Conservation (phyloP, 1,140 invertebrate genomes). For the Drosophila busckii region DNA sequence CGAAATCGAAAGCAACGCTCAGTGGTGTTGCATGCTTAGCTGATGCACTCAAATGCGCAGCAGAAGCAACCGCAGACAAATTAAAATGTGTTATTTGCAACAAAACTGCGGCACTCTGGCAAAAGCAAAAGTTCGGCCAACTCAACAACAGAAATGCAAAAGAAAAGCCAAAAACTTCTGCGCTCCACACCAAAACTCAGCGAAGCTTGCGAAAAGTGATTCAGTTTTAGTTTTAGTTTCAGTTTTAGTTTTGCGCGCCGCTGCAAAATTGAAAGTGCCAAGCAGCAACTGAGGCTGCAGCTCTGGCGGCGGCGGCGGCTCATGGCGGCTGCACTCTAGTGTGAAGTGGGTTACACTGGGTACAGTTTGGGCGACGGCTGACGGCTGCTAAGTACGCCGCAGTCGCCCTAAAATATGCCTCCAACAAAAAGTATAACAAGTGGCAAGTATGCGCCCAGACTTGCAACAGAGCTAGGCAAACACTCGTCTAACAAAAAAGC, state of each 20-base stretch:
- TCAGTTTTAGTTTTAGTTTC: slow-evolving; percentile 22
- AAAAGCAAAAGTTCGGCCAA: slow-evolving; percentile 30
- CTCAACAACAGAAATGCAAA: slow-evolving; percentile 31
- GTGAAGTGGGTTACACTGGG: slow-evolving; percentile 60
- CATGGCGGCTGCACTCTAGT: slow-evolving; percentile 53
- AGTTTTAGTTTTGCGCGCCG: slow-evolving; percentile 28
- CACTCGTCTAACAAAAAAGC: slow-evolving; percentile 20
- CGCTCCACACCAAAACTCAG: slow-evolving; percentile 50
- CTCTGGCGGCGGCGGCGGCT: slow-evolving; percentile 5
- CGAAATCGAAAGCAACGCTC: slow-evolving; percentile 58
- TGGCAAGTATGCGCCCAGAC: slow-evolving; percentile 7
- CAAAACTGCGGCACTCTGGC: slow-evolving; percentile 51
- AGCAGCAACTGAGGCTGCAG: slow-evolving; percentile 35
- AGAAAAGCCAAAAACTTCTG: slow-evolving; percentile 48
- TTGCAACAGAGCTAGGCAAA: slow-evolving; percentile 44
- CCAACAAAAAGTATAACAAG: neutral
- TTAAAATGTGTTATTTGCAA: slow-evolving; percentile 71
- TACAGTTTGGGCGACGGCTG: slow-evolving; percentile 18
- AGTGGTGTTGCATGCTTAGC: slow-evolving; percentile 53
- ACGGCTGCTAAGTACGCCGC: slow-evolving; percentile 27
- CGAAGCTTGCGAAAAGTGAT: slow-evolving; percentile 70
- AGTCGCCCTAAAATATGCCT: slow-evolving; percentile 19
- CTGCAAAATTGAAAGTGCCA: slow-evolving; percentile 53
- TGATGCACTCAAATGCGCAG: slow-evolving; percentile 71
- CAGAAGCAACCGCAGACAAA: slow-evolving; percentile 49